These are phyloP conservation scores for Agriopis marginaria DNA, from an alignment of 2,888 invertebrate species.

Conservation along the genomic window DNA sequence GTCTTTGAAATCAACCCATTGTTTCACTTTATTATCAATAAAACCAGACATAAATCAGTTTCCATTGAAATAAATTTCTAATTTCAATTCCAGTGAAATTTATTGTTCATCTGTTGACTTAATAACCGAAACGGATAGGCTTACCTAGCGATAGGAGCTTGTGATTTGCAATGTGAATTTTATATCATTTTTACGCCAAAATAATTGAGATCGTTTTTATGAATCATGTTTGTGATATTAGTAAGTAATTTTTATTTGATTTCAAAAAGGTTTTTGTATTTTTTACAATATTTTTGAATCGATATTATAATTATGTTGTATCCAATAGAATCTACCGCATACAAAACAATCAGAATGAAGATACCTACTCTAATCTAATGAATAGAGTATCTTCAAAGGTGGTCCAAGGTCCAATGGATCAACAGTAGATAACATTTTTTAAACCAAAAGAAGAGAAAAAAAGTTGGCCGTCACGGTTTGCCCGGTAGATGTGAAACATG, in stretches of 20 bases:
- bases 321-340: too few relatives aligned
- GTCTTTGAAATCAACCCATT: slow-evolving; percentile 8
- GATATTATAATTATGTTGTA: too few relatives aligned
- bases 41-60: slow-evolving; percentile 16
- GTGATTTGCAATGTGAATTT: slow-evolving; percentile 6
- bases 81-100: slow-evolving; percentile 21
- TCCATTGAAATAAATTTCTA: slow-evolving; percentile 14
- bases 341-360: too few relatives aligned
- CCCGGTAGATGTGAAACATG: too few relatives aligned
- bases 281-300: too few relatives aligned
- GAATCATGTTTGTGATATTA: slow-evolving; percentile 54
- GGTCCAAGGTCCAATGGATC: too few relatives aligned
- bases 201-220: slow-evolving; percentile 1
- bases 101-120: slow-evolving; percentile 29
- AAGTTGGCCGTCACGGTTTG: too few relatives aligned
- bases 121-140: slow-evolving; percentile 27
- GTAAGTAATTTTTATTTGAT: slow-evolving; percentile 49
- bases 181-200: neutral
- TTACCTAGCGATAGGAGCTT: slow-evolving; percentile 2
- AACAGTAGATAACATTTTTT: too few relatives aligned
- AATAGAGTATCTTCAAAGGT: too few relatives aligned
- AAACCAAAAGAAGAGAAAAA: too few relatives aligned
- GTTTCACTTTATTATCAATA: slow-evolving; percentile 17
- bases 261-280: too few relatives aligned
- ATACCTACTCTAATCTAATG: too few relatives aligned